Base-by-base conservation (phyloP, 2,888 invertebrate genomes). In the Melanargia galathea region DNA sequence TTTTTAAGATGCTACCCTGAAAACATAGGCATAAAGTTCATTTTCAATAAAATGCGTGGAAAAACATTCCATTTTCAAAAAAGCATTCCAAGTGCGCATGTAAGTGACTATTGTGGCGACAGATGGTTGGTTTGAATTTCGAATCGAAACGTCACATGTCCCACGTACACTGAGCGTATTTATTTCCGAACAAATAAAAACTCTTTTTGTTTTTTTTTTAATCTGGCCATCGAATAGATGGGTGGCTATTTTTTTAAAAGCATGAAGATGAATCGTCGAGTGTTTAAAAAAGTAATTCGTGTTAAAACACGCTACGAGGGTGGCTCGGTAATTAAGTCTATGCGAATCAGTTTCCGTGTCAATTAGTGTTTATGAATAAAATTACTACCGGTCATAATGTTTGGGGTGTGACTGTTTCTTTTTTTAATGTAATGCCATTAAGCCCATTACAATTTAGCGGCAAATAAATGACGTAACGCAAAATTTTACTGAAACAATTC, bases 71-170 rank as follows among this genome's bases (percentile, higher is more conserved):
- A 64, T 85, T 84, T 86, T 80, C 78, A 84, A 87, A 88, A 86
- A 84, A 83, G 73, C 80, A 81, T 81, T 81, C 78, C 72, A 80
- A 83, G 75, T 84, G 86, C 82, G 82, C 87, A 83, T 83, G 85
- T 87, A 88, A 89, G 88, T 88, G 83, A 86, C 82, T 80, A 86
- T 87, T 90, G 88, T 87, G 87, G 87, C 80, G 87, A 83, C 90
- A 90, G 90, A 91, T 90, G 90, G 89, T 82, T 73, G 74, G 73
- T 79, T 79, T 71, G 75, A 76, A 78, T 74, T 79, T 78, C 79
- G 74, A 78, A 82, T 73, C 73, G 71, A 74, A 80, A 77, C 73
- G 78, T 77, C 74, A 72, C 74, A 80, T 73, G 70, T 66, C 56
- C 58, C 69, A 65, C 68, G 62, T 72, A 66, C 68, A 70, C 54